Percentiles rank a stretch among this genome's conserved stretches.
phyloP scores from a whole-genome alignment of 2,113 vertebrate species.

The Nerophis lumbriciformis region DNA sequence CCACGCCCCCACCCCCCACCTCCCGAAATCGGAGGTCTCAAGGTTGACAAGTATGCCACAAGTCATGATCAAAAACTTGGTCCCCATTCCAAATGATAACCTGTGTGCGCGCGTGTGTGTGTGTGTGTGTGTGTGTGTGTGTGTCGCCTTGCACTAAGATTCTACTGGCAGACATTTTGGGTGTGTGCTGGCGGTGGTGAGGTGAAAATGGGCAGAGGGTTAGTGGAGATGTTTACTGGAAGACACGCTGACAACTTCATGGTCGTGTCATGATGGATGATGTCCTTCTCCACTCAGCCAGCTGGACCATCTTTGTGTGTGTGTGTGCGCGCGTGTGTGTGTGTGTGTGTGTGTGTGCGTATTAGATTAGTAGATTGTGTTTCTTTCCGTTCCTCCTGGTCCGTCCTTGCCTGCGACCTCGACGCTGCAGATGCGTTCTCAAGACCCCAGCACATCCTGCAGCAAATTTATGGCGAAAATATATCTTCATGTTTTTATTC shows the following conservation, averaged over 20 bases:
- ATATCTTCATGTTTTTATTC: not conserved
- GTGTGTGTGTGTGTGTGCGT: not conserved
- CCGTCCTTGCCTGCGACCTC: constrained; percentile 12
- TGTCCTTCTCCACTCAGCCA: constrained; percentile 36
- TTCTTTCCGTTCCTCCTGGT: not conserved
- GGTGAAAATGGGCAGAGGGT: constrained; percentile 40
- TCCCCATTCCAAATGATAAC: too few relatives aligned
- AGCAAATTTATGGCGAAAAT: constrained; percentile 7
- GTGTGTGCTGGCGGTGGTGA: constrained; percentile 33
- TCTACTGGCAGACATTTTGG: constrained; percentile 25
- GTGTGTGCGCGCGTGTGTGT: not conserved
- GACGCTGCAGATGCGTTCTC: constrained; percentile 22
- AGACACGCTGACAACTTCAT: constrained; percentile 47
- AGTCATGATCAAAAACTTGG: too few relatives aligned
- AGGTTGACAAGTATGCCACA: too few relatives aligned
- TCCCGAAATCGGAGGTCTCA: too few relatives aligned
- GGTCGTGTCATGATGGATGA: constrained; percentile 49
- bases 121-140: too few relatives aligned
- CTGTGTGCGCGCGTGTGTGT: too few relatives aligned
- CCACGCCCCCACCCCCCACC: too few relatives aligned
- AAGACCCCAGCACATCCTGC: constrained; percentile 16
- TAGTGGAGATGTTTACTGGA: constrained; percentile 33
- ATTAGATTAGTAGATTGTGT: constrained; percentile 9
- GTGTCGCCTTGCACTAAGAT: too few relatives aligned
- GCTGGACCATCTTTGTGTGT: constrained; percentile 38